Evolutionary conservation across 1,140 invertebrate genomes (phyloP), one percentile per base, ranked within the genome.

Genomic region (Nasonia vitripennis): DNA sequence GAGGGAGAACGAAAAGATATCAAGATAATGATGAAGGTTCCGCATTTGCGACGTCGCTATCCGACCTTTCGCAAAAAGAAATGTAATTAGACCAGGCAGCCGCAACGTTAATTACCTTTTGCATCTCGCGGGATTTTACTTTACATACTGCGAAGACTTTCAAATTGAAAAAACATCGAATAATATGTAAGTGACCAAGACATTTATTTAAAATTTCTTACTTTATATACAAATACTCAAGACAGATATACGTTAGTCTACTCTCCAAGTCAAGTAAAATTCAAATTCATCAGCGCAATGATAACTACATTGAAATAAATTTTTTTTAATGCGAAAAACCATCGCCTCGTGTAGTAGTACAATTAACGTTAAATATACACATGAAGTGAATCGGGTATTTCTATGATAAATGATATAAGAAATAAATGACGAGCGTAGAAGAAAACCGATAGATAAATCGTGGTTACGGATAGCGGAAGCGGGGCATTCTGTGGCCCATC

Each of bases 401-500:
- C 3, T 27, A 78, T 84, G 55, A 83, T 71, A 78, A 80, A 83
- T 87, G 77, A 84, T 83, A 73, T 78, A 70, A 70, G 68, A 80
- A 86, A 86, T 86, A 62, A 78, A 80, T 31, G 31, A 67, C 67
- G 78, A 74, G 74, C 17, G 82, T 74, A 70, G 80, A 87, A 84
- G 87, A 84, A 79, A 89, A 89, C 87, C 90, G 86, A 92, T 92
- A 87, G 88, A 89, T 90, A 91, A 91, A 91, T 91, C 88, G 89
- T 90, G 48, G n/a, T 34, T 78, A 78, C 90, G 67, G 87, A 78
- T 77, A 83, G 84, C 80, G 87, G 86, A 89, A 89, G 86, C 80
- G 84, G 81, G 87, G 70, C 87, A 90, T 88, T 90, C 88, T 89
- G 70, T 41, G 86, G 86, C 20, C 75, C 78, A 86, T 70, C 84